Evolutionary conservation across 2,113 vertebrate genomes (phyloP).

Genomic region (Tor tambroides): DNA sequence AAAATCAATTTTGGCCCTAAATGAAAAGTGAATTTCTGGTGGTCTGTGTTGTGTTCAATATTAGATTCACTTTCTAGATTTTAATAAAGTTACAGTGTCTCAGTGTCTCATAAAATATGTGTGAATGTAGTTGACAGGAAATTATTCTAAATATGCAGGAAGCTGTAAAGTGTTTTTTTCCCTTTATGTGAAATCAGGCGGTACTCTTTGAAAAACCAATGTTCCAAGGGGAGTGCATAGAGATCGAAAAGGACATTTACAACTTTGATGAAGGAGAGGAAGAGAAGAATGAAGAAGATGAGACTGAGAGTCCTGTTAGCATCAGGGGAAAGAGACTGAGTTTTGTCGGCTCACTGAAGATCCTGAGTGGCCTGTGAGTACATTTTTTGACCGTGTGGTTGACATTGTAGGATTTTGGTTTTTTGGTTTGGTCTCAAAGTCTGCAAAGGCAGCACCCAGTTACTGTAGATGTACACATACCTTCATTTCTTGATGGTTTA

Average conservation of each 20-base stretch:
- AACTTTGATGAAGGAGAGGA: constrained; percentile 65
- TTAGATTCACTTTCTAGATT: neutral
- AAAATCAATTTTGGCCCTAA: too few species aligned
- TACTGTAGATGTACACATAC: neutral
- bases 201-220: constrained; percentile 88
- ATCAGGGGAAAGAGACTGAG: constrained; percentile 62
- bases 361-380: constrained; percentile 91
- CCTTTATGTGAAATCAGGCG: constrained; percentile 70
- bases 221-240: constrained; percentile 84
- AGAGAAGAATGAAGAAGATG: constrained; percentile 44
- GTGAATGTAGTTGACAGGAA: neutral
- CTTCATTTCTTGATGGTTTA: neutral
- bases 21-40: too few species aligned
- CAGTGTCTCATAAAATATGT: neutral
- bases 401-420: neutral
- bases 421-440: neutral
- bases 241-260: constrained; percentile 80
- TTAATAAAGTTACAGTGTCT: neutral
- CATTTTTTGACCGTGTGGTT: neutral
- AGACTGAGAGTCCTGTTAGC: neutral
- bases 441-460: neutral
- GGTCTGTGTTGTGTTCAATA: too few species aligned
- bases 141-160: neutral
- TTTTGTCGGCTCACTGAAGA: constrained; percentile 87
- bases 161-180: neutral